phyloP scores from a whole-genome alignment of 1,140 invertebrate species.

The Calosoma granatense region DNA sequence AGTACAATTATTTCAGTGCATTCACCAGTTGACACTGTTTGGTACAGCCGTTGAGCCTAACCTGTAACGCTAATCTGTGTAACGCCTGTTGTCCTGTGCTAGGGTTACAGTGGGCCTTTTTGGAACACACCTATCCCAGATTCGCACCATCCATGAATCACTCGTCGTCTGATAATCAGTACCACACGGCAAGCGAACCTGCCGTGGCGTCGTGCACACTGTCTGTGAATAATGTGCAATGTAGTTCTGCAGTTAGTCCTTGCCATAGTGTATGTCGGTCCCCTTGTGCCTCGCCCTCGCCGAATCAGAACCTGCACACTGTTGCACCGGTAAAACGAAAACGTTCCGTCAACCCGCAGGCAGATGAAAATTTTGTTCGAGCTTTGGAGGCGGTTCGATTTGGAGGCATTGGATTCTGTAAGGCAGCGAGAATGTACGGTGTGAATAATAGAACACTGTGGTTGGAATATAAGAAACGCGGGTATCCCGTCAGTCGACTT shows the following conservation, averaged over 20 bases:
- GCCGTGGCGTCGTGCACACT: constrained; percentile 25
- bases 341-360: constrained; percentile 57
- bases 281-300: constrained; percentile 35
- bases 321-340: constrained; percentile 40
- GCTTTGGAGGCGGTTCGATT: constrained; percentile 68
- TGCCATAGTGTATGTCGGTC: constrained; percentile 31
- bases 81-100: constrained; percentile 32
- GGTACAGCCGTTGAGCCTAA: constrained; percentile 33
- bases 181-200: neutral
- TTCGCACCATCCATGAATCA: constrained; percentile 46
- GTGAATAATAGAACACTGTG: constrained; percentile 75
- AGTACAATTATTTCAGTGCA: neutral
- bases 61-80: constrained; percentile 17
- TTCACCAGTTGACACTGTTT: constrained; percentile 17
- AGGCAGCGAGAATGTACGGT: constrained; percentile 67
- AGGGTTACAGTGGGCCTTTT: constrained; percentile 60
- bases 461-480: constrained; percentile 73
- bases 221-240: neutral
- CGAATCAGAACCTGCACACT: constrained; percentile 25
- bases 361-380: constrained; percentile 66
- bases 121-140: constrained; percentile 54
- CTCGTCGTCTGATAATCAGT: constrained; percentile 30
- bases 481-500: constrained; percentile 64
- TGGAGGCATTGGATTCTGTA: constrained; percentile 76
- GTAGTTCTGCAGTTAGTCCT: constrained; percentile 12